A percentile compares a stretch with the other conserved stretches of the same genome.
Evolutionary conservation across 2,797 vertebrate genomes (phyloP).

Genomic region (Orestias chungarensis): DNA sequence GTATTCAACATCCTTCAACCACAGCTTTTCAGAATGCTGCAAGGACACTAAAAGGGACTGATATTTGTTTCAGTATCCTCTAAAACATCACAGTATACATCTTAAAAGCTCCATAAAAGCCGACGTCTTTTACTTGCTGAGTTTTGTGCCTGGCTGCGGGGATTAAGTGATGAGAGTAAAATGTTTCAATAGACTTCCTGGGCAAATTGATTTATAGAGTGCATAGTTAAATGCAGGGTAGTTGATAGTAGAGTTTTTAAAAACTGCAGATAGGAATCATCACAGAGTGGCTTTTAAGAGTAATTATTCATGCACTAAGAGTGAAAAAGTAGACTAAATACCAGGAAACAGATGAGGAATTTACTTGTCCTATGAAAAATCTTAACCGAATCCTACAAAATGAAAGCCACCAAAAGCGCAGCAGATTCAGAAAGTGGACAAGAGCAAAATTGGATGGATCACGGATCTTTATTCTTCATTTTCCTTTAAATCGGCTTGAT

Average conservation of each 20-base stretch:
- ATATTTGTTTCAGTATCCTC: background rate
- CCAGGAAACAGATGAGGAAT: constrained; percentile 29
- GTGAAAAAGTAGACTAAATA: constrained; percentile 11
- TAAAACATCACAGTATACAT: background rate
- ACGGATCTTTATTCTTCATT: background rate
- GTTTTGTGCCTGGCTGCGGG: background rate
- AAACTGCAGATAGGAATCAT: constrained; percentile 8
- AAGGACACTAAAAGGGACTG: background rate
- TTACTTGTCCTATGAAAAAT: background rate
- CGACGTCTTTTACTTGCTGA: background rate
- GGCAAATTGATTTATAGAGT: background rate
- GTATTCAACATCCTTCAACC: background rate
- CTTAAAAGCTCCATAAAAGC: background rate
- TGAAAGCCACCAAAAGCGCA: constrained; percentile 15
- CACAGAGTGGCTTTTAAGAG: constrained; percentile 14
- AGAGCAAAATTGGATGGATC: constrained; percentile 6
- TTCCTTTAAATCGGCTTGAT: too few species aligned
- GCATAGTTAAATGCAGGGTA: constrained; percentile 18
- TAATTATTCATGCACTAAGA: constrained; percentile 26
- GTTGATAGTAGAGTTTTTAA: constrained; percentile 9
- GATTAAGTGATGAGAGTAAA: background rate
- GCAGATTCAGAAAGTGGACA: constrained; percentile 27
- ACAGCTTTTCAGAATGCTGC: background rate
- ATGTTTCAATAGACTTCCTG: background rate
- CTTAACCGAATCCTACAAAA: background rate